Base-by-base conservation (phyloP, 2,888 invertebrate genomes). In the Megamerina dolium region DNA sequence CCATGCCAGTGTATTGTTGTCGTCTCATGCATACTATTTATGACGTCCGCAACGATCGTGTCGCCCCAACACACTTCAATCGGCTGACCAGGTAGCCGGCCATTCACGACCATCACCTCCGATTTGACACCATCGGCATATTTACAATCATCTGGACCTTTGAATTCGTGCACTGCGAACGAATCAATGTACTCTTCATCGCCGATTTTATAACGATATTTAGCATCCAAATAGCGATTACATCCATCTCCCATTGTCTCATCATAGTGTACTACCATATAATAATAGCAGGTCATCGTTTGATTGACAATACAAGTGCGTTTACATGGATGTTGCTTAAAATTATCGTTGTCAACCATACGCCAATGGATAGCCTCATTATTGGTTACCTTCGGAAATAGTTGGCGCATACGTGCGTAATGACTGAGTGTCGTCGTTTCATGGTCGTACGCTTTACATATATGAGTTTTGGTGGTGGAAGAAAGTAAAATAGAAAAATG, bases 1-100 rank as follows among this genome's bases (percentile, higher is more conserved):
- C 68, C 68, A 42, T 68, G 68, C 68, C 68, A 68, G 43, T 68
- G 68, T 2, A 68, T 51, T 1, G 66, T 63, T 0, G 66, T 65
- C 3, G 56, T 55, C 43, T 66, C 66, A 36, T 63, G 63, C 52
- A 67, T 55, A 19, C 57, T 60, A 32, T 67, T 67, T 31, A 64
- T 63, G 1, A 65, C 56, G 41, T 67, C 67, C 3, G 60, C 66
- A 3, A 67, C 60, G 26, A 67, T 56, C 3, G 61, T 66, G 30
- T 67, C 66, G n/a, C 66, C 64, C 23, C 52, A 50, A 46, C 66
- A 67, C 2, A 64, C 58, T 43, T 66, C 67, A 14, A 67, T 65
- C 5, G 51, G 35, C 13, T 55, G 54, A 3, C 67, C 67, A 5
- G 63, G 62, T 30, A 67, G 14, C 36, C 55, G 55, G 1, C 64